Conservation (phyloP, 1,140 invertebrate genomes). For the Trachymyrmex cornetzi region DNA sequence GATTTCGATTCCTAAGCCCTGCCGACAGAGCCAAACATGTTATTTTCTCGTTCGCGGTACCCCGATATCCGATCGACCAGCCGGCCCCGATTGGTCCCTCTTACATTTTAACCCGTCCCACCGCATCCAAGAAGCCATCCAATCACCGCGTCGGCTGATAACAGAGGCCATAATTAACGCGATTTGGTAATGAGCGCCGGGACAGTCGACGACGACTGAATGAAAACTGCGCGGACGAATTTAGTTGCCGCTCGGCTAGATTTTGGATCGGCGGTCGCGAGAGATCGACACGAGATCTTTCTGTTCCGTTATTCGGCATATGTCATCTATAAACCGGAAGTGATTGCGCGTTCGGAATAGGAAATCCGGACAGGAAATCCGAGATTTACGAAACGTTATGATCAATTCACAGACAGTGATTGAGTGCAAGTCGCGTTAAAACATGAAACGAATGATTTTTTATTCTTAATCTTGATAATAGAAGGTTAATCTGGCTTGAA, state of each 20-base stretch:
- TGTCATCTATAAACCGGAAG: slow-evolving; percentile 7
- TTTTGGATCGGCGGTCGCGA: slow-evolving; percentile 38
- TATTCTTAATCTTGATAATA: neutral
- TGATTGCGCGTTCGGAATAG: neutral
- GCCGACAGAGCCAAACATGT: slow-evolving; percentile 79
- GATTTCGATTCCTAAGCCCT: slow-evolving; percentile 76
- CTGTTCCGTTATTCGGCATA: neutral
- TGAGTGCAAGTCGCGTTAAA: neutral
- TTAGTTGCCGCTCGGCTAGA: slow-evolving; percentile 72
- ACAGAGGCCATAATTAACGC: slow-evolving; percentile 83
- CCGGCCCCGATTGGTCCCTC: slow-evolving; percentile 77
- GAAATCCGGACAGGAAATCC: neutral
- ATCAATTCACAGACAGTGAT: neutral
- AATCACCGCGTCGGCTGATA: slow-evolving; percentile 81
- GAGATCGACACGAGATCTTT: slow-evolving; percentile 6
- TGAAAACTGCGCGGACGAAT: slow-evolving; percentile 73
- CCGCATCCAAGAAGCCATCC: slow-evolving; percentile 68
- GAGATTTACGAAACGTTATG: neutral
- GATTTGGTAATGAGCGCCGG: slow-evolving; percentile 82
- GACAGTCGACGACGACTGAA: slow-evolving; percentile 75
- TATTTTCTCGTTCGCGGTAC: slow-evolving; percentile 77
- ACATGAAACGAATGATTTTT: neutral
- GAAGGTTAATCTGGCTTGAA: neutral
- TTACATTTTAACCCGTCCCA: slow-evolving; percentile 79
- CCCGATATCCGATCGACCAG: slow-evolving; percentile 79